phyloP scores from a whole-genome alignment of 92 coral and sea anemone genomes.

The Parazoanthus swiftii region DNA sequence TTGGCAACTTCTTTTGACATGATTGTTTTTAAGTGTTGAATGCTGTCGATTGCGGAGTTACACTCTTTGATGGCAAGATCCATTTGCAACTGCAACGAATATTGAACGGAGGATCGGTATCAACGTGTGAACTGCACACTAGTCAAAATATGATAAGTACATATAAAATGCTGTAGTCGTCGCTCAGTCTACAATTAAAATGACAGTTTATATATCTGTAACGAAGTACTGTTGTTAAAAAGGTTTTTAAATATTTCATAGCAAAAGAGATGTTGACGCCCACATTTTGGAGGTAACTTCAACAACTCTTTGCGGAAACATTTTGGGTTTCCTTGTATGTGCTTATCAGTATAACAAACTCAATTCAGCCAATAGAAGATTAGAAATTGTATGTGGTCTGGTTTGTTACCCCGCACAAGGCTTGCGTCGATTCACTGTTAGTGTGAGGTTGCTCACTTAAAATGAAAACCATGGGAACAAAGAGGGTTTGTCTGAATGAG shows the following conservation, averaged over 20 bases:
- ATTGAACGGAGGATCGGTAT: neutral
- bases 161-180: no score
- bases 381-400: neutral
- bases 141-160: neutral
- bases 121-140: neutral
- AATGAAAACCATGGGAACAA: neutral
- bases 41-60: slow-evolving; percentile 67
- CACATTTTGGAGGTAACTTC: no score
- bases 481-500: neutral
- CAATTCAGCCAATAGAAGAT: neutral
- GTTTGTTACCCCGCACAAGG: neutral
- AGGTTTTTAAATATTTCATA: neutral
- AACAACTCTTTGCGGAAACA: no score
- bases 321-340: no score
- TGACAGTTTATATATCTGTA: no score
- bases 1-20: slow-evolving; percentile 58
- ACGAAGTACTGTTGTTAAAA: no score
- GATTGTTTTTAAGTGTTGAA: slow-evolving; percentile 66
- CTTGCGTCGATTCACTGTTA: neutral
- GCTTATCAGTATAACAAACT: neutral
- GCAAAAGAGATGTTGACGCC: no score
- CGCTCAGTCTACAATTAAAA: neutral
- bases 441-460: neutral
- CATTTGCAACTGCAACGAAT: slow-evolving; percentile 60
- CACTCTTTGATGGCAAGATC: slow-evolving; percentile 75